Base-by-base conservation (phyloP, 2,888 invertebrate species). In the Eucera pruinosa region DNA sequence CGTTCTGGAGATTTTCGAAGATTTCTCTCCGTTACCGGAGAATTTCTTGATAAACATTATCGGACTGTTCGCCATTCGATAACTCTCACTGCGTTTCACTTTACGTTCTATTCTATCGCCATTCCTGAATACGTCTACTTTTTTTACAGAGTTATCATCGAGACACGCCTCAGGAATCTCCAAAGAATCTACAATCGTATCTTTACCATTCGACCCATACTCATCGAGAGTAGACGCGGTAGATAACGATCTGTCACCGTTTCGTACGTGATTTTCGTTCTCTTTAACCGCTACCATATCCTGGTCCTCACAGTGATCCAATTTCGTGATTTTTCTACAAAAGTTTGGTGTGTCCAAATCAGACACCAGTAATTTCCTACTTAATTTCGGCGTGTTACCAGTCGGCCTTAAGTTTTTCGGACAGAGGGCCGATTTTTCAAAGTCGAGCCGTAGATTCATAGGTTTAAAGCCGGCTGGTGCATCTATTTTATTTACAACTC, bases 71-170 rank as follows among this genome's bases (percentile, higher is more conserved):
- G 97, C 97, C 92, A 96, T 94, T 82, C 96, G 95, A 90, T 97
- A 97, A 92, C 97, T 97, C 91, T 97, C 96, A 91, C 96, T 96
- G 75, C 97, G 95, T 92, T 96, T 96, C 55, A 97, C 93, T 93
- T 95, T 95, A 0, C 91, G 88, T 36, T 90, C 91, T 13, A 50
- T 30, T 1, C 76, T 81, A 15, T 68, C 76, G 5, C 7, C 73
- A 1, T 6, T 41, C 0, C 43, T 64, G 18, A 25, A n/a, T 30
- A 27, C 1, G 0, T 71, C 73, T 0, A 64, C 43, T 33, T 62
- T 78, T 23, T 30, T 78, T 7, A 20, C 30, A 1, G 39, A 30
- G 15, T 43, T 47, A 20, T 71, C 50, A 50, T 78, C 60, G 13
- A 20, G 15, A 27, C 39, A 47, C 0, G 60, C n/a, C 27, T 70